Conservation (phyloP, 2,113 vertebrate species). For the Vidua macroura region DNA sequence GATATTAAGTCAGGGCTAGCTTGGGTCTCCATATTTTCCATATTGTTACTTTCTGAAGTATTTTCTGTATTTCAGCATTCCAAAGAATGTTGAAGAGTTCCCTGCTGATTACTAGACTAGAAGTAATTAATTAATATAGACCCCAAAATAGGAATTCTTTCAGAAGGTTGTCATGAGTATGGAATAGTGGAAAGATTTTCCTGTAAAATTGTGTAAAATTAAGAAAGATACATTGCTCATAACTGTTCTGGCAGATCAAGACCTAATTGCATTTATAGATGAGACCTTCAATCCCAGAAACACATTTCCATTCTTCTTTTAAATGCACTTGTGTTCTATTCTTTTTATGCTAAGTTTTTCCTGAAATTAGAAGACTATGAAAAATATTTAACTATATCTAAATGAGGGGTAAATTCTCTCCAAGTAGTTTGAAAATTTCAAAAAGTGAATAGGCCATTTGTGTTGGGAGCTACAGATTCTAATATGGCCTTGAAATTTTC, state of each 20-base stretch:
- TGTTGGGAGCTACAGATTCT: background rate
- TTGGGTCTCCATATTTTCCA: background rate
- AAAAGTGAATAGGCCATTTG: background rate
- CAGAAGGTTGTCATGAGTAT: background rate
- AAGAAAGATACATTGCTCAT: background rate
- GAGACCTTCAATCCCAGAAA: background rate
- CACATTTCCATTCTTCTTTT: background rate
- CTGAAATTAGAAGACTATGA: background rate
- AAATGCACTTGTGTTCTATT: background rate
- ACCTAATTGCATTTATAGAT: background rate
- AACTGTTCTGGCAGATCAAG: background rate
- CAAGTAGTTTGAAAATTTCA: background rate
- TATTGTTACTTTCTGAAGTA: background rate
- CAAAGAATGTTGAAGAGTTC: background rate
- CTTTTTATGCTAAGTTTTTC: background rate
- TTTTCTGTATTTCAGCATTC: background rate
- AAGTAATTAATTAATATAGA: constrained; percentile 8
- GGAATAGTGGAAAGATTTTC: background rate
- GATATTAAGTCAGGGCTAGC: background rate
- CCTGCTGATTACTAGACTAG: background rate
- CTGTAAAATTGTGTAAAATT: background rate
- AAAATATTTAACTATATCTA: background rate
- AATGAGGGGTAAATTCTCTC: background rate
- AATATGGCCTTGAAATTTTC: background rate
- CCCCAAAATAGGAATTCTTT: background rate